Percentiles rank a stretch among this genome's conserved stretches.
These are phyloP conservation scores for Diadophis punctatus DNA, from an alignment of 2,113 vertebrate species.

Conservation along the genomic window DNA sequence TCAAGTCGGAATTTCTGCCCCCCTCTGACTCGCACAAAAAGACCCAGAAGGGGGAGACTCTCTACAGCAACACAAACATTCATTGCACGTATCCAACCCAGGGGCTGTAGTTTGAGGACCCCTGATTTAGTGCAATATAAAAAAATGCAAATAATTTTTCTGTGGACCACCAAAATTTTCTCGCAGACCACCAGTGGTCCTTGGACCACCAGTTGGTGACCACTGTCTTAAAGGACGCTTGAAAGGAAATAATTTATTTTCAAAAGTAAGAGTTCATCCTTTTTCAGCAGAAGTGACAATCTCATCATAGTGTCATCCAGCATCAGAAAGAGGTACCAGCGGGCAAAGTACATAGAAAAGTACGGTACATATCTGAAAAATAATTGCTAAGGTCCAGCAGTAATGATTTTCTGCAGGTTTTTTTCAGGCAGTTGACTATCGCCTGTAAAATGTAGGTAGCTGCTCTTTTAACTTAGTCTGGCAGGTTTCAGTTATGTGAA, in stretches of 20 bases:
- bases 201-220: too few species aligned
- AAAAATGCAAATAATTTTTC: too few species aligned
- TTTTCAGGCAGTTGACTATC: not conserved
- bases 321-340: not conserved
- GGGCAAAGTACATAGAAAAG: not conserved
- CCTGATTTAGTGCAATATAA: too few species aligned
- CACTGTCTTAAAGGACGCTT: not conserved
- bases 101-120: too few species aligned
- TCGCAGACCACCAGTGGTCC: too few species aligned
- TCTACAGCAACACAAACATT: too few species aligned
- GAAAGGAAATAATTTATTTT: not conserved
- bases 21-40: too few species aligned
- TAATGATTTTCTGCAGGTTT: not conserved
- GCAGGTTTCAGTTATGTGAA: not conserved
- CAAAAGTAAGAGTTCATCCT: not conserved
- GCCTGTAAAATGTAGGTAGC: not conserved
- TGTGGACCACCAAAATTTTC: too few species aligned
- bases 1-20: too few species aligned
- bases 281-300: not conserved
- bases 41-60: too few species aligned
- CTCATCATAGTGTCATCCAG: not conserved
- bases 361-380: not conserved
- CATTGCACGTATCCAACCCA: too few species aligned
- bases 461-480: not conserved
- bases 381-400: not conserved